These are phyloP conservation scores for Elgaria multicarinata DNA, from an alignment of 2,113 vertebrate species.

Conservation along the genomic window DNA sequence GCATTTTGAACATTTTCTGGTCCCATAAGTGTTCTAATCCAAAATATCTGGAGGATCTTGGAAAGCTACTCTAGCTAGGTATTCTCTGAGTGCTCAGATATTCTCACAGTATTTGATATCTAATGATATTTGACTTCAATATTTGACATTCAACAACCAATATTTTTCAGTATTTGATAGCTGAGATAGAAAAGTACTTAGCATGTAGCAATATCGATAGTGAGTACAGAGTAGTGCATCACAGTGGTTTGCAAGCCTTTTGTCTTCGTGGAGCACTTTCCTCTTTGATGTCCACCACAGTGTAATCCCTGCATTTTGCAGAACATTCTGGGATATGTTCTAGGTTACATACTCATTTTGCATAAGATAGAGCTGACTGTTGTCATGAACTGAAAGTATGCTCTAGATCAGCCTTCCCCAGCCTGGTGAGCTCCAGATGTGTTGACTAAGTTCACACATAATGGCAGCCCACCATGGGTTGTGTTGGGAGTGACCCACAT, in stretches of 20 bases:
- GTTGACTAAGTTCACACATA: no score
- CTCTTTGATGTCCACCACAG: not conserved
- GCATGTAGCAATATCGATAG: not conserved
- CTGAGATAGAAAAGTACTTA: not conserved
- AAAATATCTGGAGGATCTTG: not conserved
- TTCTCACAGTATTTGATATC: not conserved
- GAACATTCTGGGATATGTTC: not conserved
- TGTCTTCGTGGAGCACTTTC: not conserved
- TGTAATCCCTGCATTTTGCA: not conserved
- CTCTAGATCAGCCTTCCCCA: no score
- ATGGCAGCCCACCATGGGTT: no score
- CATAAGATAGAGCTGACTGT: no score
- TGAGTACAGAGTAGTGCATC: not conserved
- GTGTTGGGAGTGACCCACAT: no score
- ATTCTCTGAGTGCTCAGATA: not conserved
- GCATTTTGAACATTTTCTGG: not conserved
- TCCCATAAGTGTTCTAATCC: not conserved
- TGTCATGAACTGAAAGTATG: no score
- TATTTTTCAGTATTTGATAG: not conserved
- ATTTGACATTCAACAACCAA: not conserved
- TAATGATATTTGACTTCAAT: not conserved
- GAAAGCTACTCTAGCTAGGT: no score
- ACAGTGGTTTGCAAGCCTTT: not conserved
- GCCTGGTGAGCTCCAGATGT: no score
- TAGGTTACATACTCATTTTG: not conserved